Percentiles rank a stretch among this genome's conserved stretches.
phyloP scores from a whole-genome alignment of 2,113 vertebrate species.

The Glareola pratincola region DNA sequence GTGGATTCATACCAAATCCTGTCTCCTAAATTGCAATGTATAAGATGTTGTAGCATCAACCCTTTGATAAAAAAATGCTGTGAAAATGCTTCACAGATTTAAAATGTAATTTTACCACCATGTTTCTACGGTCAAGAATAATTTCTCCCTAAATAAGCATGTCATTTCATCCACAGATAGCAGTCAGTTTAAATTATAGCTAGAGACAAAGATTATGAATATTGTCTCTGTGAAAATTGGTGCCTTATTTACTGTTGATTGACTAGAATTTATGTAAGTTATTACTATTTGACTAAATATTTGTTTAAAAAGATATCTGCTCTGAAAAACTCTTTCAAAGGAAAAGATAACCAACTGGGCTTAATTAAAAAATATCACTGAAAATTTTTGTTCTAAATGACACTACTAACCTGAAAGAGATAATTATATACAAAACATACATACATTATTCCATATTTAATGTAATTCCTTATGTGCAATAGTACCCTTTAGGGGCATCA shows the following conservation, averaged over 20 bases:
- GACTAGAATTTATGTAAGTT: neutral
- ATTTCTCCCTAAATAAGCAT: neutral
- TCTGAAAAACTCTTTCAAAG: neutral
- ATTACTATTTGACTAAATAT: neutral
- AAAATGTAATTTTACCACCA: neutral
- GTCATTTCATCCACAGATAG: neutral
- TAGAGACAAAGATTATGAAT: neutral
- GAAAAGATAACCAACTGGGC: neutral
- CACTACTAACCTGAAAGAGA: neutral
- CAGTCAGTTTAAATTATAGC: neutral
- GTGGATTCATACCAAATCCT: neutral
- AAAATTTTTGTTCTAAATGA: neutral
- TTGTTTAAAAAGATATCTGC: neutral
- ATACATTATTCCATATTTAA: neutral
- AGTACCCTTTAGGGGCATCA: neutral
- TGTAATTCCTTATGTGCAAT: neutral
- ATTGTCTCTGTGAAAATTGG: neutral
- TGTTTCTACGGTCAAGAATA: neutral
- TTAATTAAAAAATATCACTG: neutral
- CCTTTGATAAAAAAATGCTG: neutral
- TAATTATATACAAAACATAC: neutral
- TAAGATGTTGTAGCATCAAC: neutral
- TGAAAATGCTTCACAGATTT: neutral
- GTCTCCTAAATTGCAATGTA: neutral
- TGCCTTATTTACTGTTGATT: neutral